phyloP scores from a whole-genome alignment of 2,888 invertebrate species.

The Ormyrus labotus region DNA sequence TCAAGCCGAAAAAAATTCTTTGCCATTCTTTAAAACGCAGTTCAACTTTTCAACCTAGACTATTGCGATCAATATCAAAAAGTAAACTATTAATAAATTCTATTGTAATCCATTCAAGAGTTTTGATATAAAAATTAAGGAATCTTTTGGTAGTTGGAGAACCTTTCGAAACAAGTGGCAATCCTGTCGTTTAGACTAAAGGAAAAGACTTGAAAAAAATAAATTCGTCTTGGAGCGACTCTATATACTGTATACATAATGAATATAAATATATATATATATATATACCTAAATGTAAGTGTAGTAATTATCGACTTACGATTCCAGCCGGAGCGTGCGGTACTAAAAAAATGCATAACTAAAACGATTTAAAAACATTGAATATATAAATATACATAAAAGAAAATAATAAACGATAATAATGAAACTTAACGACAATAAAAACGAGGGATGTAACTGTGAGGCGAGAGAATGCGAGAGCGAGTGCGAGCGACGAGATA shows the following conservation, averaged over 20 bases:
- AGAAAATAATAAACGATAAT: constrained; percentile 50
- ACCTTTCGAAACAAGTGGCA: constrained; percentile 44
- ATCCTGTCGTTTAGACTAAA: constrained; percentile 52
- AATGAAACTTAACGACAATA: constrained; percentile 59
- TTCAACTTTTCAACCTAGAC: background rate
- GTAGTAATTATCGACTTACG: constrained; percentile 50
- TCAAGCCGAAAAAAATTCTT: background rate
- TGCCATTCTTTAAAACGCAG: too few relatives aligned
- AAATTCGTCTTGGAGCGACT: constrained; percentile 54
- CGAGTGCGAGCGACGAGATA: constrained; percentile 28
- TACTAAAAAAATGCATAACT: constrained; percentile 34
- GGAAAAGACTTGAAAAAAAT: constrained; percentile 52
- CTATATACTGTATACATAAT: constrained; percentile 37
- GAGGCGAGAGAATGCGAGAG: constrained; percentile 2
- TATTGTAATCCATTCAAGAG: constrained; percentile 29
- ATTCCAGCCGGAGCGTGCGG: constrained; percentile 52
- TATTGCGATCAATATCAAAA: constrained; percentile 1
- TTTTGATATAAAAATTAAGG: constrained; percentile 35
- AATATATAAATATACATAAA: constrained; percentile 30
- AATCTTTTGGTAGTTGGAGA: constrained; percentile 27
- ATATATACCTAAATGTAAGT: constrained; percentile 37
- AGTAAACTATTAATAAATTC: background rate
- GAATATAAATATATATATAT: constrained; percentile 27
- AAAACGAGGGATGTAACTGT: constrained; percentile 37
- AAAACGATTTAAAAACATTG: constrained; percentile 35